A percentile compares a stretch with the other conserved stretches of the same genome.
These are phyloP conservation scores for Heliconius sara DNA, from an alignment of 2,888 invertebrate genomes.

Conservation along the genomic window DNA sequence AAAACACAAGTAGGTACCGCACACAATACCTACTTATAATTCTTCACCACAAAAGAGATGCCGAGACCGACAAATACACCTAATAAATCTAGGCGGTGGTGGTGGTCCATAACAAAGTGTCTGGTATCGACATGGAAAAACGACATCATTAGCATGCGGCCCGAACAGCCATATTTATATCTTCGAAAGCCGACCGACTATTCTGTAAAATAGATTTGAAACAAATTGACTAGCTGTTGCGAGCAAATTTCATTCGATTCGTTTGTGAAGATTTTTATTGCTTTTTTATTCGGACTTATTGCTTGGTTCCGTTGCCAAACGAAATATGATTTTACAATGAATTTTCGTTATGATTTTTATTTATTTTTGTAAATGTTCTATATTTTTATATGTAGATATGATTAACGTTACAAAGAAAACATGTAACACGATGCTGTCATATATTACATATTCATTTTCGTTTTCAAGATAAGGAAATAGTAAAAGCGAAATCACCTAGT, in stretches of 20 bases:
- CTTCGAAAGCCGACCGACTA: neutral
- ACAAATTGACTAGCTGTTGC: slow-evolving; percentile 12
- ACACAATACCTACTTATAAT: slow-evolving; percentile 8
- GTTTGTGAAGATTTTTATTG: slow-evolving; percentile 18
- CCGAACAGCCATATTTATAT: slow-evolving; percentile 27
- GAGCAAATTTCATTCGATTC: slow-evolving; percentile 12
- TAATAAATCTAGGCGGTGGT: slow-evolving; percentile 39
- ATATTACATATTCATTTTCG: too few relatives aligned
- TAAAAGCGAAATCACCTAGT: too few relatives aligned
- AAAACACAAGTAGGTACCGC: slow-evolving; percentile 1
- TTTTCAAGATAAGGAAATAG: too few relatives aligned
- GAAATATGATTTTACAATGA: slow-evolving; percentile 7
- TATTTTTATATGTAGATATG: too few relatives aligned
- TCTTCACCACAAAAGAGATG: slow-evolving; percentile 26
- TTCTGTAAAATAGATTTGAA: slow-evolving; percentile 15
- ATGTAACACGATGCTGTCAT: neutral
- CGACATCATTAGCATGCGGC: slow-evolving; percentile 51
- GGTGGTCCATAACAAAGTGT: slow-evolving; percentile 38
- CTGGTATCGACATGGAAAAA: slow-evolving; percentile 51
- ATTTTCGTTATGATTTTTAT: neutral
- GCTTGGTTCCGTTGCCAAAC: neutral
- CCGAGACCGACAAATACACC: slow-evolving; percentile 44
- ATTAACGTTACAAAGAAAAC: too few relatives aligned
- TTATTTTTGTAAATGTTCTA: neutral
- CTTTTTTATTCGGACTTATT: slow-evolving; percentile 12